Evolutionary conservation across 92 coral and sea anemone genomes (phyloP).

Genomic region (Metridium senile): DNA sequence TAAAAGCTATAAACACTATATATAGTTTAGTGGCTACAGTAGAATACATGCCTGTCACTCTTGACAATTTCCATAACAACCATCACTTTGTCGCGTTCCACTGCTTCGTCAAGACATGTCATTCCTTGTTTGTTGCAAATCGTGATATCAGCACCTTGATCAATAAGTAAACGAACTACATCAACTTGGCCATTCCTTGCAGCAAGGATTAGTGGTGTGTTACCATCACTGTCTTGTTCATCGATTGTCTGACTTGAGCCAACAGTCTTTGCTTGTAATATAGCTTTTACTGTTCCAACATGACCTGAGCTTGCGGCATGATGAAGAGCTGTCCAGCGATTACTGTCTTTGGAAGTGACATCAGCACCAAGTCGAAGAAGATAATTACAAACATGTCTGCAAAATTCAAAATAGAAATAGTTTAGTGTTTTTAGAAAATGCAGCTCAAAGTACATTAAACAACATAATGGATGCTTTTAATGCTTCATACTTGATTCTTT

Average conservation of each 20-base stretch:
- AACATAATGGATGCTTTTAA: too few relatives aligned
- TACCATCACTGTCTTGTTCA: conserved; percentile 54
- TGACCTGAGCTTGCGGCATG: conserved; percentile 72
- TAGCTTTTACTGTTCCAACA: conserved; percentile 31
- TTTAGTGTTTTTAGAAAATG: background rate
- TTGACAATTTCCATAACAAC: conserved; percentile 71
- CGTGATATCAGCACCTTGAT: conserved; percentile 57
- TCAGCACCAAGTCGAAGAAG: conserved; percentile 67
- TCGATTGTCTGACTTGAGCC: conserved; percentile 34
- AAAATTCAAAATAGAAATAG: background rate
- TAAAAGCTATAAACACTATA: background rate
- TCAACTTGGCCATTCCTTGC: conserved; percentile 55
- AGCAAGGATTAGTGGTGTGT: conserved; percentile 72
- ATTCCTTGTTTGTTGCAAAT: conserved; percentile 39
- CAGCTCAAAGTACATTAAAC: background rate
- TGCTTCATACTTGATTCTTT: too few relatives aligned
- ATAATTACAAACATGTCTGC: conserved; percentile 57
- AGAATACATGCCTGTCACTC: conserved; percentile 52
- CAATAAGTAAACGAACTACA: conserved; percentile 45
- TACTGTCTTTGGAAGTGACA: conserved; percentile 60
- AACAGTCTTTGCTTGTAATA: conserved; percentile 19
- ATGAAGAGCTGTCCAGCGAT: conserved; percentile 77
- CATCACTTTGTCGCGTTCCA: conserved; percentile 53
- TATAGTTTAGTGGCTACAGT: background rate
- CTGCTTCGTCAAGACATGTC: conserved; percentile 78